Conservation (phyloP, 2,888 invertebrate genomes). For the Ophion obscuratus region DNA sequence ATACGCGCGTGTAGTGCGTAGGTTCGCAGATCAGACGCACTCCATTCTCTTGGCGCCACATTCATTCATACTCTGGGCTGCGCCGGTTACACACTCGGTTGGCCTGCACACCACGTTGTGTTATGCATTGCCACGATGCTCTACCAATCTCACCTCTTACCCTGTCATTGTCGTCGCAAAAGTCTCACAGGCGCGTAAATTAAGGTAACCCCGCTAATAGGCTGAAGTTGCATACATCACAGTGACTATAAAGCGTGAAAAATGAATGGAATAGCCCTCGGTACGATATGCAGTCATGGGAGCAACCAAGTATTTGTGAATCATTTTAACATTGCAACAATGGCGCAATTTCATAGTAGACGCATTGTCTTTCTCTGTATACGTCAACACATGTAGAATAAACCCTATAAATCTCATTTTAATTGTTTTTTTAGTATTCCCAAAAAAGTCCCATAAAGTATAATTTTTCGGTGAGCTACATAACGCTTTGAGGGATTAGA, state of each 20-base stretch:
- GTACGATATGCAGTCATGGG: not conserved
- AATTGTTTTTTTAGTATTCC: no score
- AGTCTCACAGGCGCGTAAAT: constrained; percentile 19
- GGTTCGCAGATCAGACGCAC: constrained; percentile 81
- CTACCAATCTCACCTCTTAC: constrained; percentile 30
- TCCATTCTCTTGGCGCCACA: constrained; percentile 84
- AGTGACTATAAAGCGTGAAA: constrained; percentile 11
- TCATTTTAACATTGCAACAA: not conserved
- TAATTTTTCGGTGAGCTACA: no score
- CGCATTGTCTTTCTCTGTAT: not conserved
- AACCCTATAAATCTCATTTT: no score
- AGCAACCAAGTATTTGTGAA: not conserved
- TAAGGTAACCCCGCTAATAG: constrained; percentile 4
- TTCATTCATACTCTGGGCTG: constrained; percentile 80
- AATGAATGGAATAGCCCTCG: not conserved
- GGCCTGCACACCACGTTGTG: constrained; percentile 10
- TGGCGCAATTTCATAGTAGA: not conserved
- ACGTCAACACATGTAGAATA: no score
- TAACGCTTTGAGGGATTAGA: no score
- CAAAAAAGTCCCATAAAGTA: no score
- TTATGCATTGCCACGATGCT: constrained; percentile 29
- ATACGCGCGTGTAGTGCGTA: constrained; percentile 73
- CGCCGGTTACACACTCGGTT: constrained; percentile 52
- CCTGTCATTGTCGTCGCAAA: constrained; percentile 21
- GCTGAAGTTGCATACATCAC: not conserved